phyloP scores from a whole-genome alignment of 64 coral and sea anemone species.

The Montipora sp. region DNA sequence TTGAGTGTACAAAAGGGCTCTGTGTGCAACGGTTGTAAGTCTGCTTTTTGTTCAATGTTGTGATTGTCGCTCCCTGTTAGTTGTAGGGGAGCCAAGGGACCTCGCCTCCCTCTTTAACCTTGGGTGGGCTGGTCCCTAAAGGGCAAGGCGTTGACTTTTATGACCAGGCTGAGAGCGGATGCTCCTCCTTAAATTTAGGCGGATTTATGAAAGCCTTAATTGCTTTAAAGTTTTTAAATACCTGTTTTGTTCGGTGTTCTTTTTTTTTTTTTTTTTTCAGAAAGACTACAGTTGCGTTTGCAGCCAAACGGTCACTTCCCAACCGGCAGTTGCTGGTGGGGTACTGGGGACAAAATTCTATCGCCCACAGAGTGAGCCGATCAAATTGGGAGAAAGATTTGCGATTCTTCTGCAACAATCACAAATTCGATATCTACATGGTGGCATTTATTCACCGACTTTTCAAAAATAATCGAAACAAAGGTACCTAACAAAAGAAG shows the following conservation, averaged over 20 bases:
- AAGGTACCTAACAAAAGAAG: neutral
- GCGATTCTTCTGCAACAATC: constrained; percentile 40
- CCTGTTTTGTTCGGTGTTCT: neutral
- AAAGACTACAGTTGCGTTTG: neutral
- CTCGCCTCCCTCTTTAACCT: too few relatives aligned
- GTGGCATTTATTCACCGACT: constrained; percentile 52
- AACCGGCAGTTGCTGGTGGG: constrained; percentile 38
- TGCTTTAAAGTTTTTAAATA: too few relatives aligned
- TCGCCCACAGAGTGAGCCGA: constrained; percentile 19
- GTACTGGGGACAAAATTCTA: constrained; percentile 71
- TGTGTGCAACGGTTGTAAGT: too few relatives aligned
- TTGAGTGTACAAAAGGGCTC: too few relatives aligned
- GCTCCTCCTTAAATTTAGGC: too few relatives aligned
- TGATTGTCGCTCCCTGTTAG: too few relatives aligned
- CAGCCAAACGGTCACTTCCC: neutral
- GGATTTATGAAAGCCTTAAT: too few relatives aligned
- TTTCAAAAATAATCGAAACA: constrained; percentile 36
- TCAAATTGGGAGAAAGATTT: constrained; percentile 53
- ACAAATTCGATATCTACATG: constrained; percentile 62
- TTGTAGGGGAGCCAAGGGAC: too few relatives aligned
- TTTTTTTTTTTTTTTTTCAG: neutral
- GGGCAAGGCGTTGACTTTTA: too few relatives aligned
- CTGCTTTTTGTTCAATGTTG: too few relatives aligned
- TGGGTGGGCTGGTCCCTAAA: too few relatives aligned
- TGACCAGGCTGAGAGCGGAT: too few relatives aligned